These are phyloP conservation scores for Mythimna pallens DNA, from an alignment of 2,888 invertebrate genomes.

Conservation along the genomic window DNA sequence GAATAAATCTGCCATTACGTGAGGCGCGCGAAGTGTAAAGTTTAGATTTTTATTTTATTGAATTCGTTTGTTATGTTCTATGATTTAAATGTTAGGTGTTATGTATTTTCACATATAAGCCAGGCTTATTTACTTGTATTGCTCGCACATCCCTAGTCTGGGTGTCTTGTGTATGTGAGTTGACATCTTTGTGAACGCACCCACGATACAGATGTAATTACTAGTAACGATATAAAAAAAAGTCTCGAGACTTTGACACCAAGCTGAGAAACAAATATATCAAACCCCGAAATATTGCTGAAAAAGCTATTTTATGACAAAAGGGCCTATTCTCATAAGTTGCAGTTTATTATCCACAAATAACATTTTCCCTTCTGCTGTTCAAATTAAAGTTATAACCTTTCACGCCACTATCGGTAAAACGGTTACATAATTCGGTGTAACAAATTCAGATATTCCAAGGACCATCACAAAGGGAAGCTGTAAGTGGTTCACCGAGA, in stretches of 20 bases:
- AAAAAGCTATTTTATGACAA: background rate
- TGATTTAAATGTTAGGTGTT: no score
- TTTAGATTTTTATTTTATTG: no score
- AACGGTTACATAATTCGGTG: conserved; percentile 47
- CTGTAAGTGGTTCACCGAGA: conserved; percentile 26
- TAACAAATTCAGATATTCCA: conserved; percentile 61
- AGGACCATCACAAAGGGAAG: conserved; percentile 45
- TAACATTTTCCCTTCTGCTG: conserved; percentile 14
- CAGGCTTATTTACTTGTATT: no score
- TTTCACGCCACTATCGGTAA: conserved; percentile 14
- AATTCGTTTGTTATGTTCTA: no score
- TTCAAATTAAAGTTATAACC: conserved; percentile 32
- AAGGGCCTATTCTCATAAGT: background rate
- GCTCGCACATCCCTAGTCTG: no score
- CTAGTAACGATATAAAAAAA: no score
- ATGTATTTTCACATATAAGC: no score
- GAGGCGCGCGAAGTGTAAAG: no score
- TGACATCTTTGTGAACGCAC: no score
- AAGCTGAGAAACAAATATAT: background rate
- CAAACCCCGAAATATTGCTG: background rate
- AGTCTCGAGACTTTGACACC: background rate
- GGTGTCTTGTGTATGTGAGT: no score
- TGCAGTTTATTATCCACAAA: conserved; percentile 15
- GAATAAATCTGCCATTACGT: no score
- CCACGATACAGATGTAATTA: no score